Evolutionary conservation across 2,113 vertebrate genomes (phyloP).

Genomic region (Syngnathoides biaculeatus): DNA sequence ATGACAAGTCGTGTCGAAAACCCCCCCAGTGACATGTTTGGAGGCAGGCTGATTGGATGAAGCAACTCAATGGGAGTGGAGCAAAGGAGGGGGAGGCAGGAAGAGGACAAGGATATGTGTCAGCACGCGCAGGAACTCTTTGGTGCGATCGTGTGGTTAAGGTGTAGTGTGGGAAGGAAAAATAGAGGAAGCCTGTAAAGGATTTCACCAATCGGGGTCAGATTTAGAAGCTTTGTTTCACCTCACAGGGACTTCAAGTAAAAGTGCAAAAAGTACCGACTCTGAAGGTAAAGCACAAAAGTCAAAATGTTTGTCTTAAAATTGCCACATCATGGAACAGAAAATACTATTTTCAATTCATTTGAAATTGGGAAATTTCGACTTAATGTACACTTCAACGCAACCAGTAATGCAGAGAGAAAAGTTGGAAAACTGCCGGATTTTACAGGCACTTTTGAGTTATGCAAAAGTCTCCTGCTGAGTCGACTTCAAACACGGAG

Average conservation of each 20-base stretch:
- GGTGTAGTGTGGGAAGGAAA: conserved; percentile 32
- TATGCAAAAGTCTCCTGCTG: conserved; percentile 11
- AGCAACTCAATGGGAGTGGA: conserved; percentile 40
- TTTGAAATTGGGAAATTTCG: no score
- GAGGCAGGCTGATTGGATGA: conserved; percentile 16
- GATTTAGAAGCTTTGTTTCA: no score
- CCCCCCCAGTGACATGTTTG: conserved; percentile 32
- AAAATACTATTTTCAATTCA: no score
- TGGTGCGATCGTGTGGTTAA: conserved; percentile 46
- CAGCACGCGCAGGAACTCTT: conserved; percentile 57
- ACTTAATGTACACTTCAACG: background rate
- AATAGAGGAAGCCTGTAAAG: conserved; percentile 41
- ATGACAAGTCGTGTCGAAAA: conserved; percentile 55
- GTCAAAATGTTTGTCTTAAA: no score
- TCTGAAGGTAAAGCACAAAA: no score
- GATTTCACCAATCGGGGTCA: conserved; percentile 26
- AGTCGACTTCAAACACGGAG: conserved; percentile 10
- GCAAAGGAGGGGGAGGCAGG: conserved; percentile 39
- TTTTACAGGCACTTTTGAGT: conserved; percentile 1
- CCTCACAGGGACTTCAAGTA: no score
- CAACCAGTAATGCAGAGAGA: conserved; percentile 24
- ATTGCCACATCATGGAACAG: no score
- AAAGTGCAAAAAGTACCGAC: no score
- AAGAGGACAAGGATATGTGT: conserved; percentile 58
- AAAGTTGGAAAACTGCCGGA: background rate